Conservation (phyloP, 1,140 invertebrate species). For the Lamellibrachia luymesi region DNA sequence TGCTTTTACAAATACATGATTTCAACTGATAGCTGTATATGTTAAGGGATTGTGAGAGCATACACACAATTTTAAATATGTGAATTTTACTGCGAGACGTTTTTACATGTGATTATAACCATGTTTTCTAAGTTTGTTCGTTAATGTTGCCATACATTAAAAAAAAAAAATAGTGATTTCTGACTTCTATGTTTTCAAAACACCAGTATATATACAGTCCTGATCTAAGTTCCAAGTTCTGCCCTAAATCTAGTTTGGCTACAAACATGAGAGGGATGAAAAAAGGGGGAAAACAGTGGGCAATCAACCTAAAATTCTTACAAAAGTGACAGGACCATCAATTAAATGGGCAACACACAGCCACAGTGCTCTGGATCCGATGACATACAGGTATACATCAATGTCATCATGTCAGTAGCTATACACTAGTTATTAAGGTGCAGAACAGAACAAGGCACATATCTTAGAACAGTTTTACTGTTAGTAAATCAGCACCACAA, state of each 20-base stretch:
- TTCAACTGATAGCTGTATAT: too few species aligned
- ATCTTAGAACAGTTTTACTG: neutral
- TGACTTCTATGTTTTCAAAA: neutral
- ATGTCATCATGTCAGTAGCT: neutral
- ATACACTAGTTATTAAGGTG: neutral
- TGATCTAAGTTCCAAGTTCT: neutral
- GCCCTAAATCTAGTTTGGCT: neutral
- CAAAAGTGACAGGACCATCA: neutral
- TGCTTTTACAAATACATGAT: too few species aligned
- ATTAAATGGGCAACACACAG: neutral
- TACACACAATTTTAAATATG: too few species aligned
- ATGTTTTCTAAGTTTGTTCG: neutral
- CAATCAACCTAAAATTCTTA: neutral
- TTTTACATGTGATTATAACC: too few species aligned
- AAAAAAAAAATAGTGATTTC: neutral
- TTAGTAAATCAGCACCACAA: constrained; percentile 5
- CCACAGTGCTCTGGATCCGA: neutral
- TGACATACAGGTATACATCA: neutral
- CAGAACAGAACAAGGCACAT: neutral
- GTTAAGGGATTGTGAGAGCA: too few species aligned
- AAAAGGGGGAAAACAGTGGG: neutral
- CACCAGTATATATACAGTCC: neutral
- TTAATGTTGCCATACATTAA: neutral
- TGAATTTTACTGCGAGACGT: too few species aligned
- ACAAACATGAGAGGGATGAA: neutral